Conservation (phyloP, 2,797 vertebrate species). For the Euthynnus affinis region DNA sequence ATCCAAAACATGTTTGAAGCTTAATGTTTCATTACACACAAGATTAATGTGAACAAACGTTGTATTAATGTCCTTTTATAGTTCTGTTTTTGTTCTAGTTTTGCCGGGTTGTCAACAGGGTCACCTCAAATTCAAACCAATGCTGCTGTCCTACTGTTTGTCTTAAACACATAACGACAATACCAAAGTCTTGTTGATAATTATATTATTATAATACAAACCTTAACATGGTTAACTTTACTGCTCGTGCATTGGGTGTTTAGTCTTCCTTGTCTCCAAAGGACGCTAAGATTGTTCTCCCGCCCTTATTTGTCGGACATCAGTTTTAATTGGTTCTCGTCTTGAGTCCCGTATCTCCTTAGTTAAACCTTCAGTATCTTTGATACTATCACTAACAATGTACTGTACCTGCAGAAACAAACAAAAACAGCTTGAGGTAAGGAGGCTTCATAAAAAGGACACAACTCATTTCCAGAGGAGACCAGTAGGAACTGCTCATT, state of each 20-base stretch:
- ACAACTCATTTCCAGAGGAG: not conserved
- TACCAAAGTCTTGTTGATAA: no score
- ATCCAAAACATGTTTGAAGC: not conserved
- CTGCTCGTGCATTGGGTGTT: no score
- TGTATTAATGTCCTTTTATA: no score
- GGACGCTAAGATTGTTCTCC: not conserved
- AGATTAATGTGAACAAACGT: not conserved
- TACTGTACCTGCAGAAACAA: not conserved
- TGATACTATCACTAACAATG: constrained; percentile 7
- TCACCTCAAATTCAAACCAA: no score
- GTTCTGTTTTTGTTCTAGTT: no score
- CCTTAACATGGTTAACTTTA: no score
- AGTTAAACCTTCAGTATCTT: not conserved
- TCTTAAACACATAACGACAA: no score
- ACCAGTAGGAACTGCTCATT: not conserved
- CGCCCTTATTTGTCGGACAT: not conserved
- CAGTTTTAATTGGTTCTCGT: constrained; percentile 23
- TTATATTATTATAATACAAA: no score
- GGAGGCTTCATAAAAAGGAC: not conserved
- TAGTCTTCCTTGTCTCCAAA: no score
- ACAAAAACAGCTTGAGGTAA: constrained; percentile 11
- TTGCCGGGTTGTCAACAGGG: not conserved
- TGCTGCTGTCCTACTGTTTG: no score
- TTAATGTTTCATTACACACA: not conserved
- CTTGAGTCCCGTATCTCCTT: constrained; percentile 7